phyloP scores from a whole-genome alignment of 2,888 invertebrate genomes.

The Oxycera nigricornis region DNA sequence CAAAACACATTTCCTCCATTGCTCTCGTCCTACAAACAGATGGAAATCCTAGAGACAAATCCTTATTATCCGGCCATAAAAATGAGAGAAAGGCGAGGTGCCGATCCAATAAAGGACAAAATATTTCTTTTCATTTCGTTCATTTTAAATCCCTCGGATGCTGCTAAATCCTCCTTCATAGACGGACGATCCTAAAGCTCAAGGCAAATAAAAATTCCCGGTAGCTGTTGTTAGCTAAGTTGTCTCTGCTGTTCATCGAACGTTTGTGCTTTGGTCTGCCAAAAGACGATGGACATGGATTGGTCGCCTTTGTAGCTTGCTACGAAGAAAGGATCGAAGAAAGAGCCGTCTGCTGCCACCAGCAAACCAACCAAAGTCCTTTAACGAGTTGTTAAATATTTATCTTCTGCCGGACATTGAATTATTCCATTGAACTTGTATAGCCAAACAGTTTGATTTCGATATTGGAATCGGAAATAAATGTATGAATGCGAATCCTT shows the following conservation, averaged over 20 bases:
- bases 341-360: neutral
- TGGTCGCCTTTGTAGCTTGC: neutral
- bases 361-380: slow-evolving; percentile 22
- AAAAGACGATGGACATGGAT: neutral
- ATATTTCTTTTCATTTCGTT: slow-evolving; percentile 45
- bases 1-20: neutral
- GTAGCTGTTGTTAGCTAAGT: slow-evolving; percentile 16
- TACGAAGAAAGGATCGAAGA: neutral
- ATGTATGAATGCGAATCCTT: neutral
- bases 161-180: slow-evolving; percentile 45
- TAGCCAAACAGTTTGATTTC: slow-evolving; percentile 26
- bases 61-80: slow-evolving; percentile 46
- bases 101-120: slow-evolving; percentile 45
- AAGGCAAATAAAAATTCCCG: slow-evolving; percentile 42
- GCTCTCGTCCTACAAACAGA: slow-evolving; percentile 4
- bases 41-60: slow-evolving; percentile 41
- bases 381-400: slow-evolving; percentile 42
- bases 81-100: slow-evolving; percentile 26
- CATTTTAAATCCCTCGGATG: slow-evolving; percentile 44
- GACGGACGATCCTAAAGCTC: slow-evolving; percentile 42
- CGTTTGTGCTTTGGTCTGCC: neutral
- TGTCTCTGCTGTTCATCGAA: slow-evolving; percentile 3
- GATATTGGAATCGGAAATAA: slow-evolving; percentile 27
- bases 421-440: slow-evolving; percentile 31
- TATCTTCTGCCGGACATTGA: slow-evolving; percentile 30